Evolutionary conservation across 2,797 vertebrate species (phyloP).

Genomic region (Margarornis squamiger): DNA sequence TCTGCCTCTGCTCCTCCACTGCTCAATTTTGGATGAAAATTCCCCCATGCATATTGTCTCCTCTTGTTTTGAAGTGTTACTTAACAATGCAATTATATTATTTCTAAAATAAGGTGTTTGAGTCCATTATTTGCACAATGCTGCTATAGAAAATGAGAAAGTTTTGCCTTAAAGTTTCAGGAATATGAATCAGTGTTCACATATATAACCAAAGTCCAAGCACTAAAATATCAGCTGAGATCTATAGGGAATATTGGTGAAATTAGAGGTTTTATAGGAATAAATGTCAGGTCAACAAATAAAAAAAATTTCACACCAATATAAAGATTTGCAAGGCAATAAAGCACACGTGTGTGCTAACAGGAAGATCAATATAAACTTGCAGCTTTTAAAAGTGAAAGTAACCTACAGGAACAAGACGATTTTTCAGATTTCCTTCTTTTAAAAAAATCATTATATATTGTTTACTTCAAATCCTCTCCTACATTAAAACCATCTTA

Average conservation of each 20-base stretch:
- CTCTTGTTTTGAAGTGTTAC: background rate
- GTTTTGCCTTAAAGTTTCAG: background rate
- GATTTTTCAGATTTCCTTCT: conserved; percentile 49
- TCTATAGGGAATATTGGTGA: background rate
- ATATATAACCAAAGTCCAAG: background rate
- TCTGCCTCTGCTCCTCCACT: background rate
- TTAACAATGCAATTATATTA: background rate
- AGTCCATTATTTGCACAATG: background rate
- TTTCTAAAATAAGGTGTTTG: background rate
- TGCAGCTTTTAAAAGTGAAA: conserved; percentile 23
- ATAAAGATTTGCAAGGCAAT: background rate
- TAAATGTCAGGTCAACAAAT: background rate
- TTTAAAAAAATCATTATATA: conserved; percentile 8
- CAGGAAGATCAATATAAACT: conserved; percentile 34
- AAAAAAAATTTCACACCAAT: background rate
- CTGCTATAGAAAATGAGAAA: background rate
- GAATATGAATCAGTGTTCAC: background rate
- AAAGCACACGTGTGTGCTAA: background rate
- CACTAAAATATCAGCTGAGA: background rate
- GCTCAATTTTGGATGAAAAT: background rate
- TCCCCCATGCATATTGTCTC: background rate
- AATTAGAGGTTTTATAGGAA: background rate
- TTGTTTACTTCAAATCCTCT: conserved; percentile 49
- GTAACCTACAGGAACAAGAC: conserved; percentile 21
- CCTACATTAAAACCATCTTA: conserved; percentile 47